phyloP scores from a whole-genome alignment of 1,140 invertebrate species.

The Ips typographus region DNA sequence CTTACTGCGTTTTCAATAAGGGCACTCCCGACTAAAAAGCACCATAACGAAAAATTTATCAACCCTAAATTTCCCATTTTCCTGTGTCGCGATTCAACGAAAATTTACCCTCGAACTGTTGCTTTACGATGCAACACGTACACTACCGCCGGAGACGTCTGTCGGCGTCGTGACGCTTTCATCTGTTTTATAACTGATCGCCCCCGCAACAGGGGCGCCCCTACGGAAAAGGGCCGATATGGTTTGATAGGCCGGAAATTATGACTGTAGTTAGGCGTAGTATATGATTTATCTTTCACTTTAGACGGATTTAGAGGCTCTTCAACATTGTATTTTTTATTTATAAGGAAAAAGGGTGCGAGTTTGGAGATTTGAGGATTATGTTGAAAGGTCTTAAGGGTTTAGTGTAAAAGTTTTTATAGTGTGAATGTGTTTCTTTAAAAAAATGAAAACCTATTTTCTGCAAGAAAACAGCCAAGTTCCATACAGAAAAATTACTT shows the following conservation, averaged over 20 bases:
- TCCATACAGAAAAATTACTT: neutral
- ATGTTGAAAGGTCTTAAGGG: neutral
- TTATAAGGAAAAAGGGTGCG: neutral
- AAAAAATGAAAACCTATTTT: neutral
- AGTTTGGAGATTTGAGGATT: neutral
- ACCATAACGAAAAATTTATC: constrained; percentile 27
- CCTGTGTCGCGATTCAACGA: neutral
- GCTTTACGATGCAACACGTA: constrained; percentile 36
- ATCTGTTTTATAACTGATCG: constrained; percentile 34
- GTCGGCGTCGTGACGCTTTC: constrained; percentile 28
- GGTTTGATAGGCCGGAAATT: constrained; percentile 32
- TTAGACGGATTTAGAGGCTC: no score
- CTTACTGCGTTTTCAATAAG: constrained; percentile 27
- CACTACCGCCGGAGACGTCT: constrained; percentile 29
- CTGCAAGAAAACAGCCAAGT: neutral
- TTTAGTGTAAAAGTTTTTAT: neutral
- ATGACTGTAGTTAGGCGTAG: neutral
- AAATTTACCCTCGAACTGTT: constrained; percentile 23
- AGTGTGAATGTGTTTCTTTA: neutral
- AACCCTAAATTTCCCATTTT: constrained; percentile 25
- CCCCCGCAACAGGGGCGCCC: constrained; percentile 19
- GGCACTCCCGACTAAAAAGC: constrained; percentile 23
- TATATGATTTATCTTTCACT: no score
- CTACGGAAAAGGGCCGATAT: constrained; percentile 5
- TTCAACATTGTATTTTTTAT: no score